phyloP scores from a whole-genome alignment of 2,797 vertebrate species.

The Platyrinchus mystaceus region DNA sequence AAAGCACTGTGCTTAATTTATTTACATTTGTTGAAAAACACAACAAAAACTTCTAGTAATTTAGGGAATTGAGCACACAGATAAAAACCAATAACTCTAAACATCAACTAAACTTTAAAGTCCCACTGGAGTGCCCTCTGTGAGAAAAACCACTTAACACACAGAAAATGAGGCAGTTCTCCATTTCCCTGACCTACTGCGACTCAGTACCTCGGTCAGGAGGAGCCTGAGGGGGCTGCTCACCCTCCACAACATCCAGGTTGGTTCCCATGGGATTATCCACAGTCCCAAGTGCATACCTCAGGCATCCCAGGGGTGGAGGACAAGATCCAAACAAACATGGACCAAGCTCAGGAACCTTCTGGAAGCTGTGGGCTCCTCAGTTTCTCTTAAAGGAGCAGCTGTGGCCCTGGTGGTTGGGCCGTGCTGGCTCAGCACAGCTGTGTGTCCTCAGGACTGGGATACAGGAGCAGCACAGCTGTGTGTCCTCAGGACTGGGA shows the following conservation, averaged over 20 bases:
- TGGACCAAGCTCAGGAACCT: too few species aligned
- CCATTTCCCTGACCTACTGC: not conserved
- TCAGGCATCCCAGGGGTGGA: not conserved
- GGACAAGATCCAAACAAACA: too few species aligned
- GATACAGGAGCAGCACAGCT: not conserved
- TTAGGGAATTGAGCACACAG: not conserved
- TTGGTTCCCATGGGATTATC: not conserved
- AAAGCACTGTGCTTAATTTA: not conserved
- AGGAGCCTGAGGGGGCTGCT: not conserved
- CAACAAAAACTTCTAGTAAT: rapidly evolving
- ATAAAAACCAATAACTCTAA: not conserved
- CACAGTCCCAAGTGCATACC: not conserved
- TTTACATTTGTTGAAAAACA: not conserved
- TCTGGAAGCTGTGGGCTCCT: rapidly evolving
- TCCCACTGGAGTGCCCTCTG: not conserved
- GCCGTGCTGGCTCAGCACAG: not conserved
- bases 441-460: not conserved
- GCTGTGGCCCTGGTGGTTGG: not conserved
- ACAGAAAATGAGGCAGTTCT: not conserved
- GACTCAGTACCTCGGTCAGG: not conserved
- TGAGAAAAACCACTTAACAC: not conserved
- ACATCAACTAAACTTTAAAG: not conserved
- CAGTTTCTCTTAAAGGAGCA: not conserved
- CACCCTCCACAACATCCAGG: not conserved
- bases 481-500: not conserved